Conservation (phyloP, 2,888 invertebrate genomes). For the Siphlonurus alternatus region DNA sequence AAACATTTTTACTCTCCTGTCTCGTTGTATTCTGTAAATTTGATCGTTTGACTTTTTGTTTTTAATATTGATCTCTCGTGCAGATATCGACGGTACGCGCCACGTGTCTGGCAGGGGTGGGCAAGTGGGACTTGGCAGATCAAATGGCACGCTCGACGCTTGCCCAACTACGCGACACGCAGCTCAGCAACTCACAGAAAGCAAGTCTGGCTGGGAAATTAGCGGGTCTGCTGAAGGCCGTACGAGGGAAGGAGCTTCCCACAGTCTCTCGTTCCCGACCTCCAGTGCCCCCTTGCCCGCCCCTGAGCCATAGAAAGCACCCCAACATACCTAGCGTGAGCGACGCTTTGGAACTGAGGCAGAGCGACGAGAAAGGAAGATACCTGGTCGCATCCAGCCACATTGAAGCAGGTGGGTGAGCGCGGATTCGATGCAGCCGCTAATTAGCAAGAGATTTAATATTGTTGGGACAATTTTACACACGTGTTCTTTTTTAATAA, state of each 20-base stretch:
- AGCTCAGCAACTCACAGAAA: background rate
- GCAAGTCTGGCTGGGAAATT: background rate
- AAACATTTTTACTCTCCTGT: too few relatives aligned
- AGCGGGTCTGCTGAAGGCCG: background rate
- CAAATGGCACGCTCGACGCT: background rate
- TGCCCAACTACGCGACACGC: background rate
- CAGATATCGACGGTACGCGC: background rate
- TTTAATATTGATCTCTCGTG: background rate
- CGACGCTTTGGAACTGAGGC: background rate
- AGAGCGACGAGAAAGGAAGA: constrained; percentile 6
- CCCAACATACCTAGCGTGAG: constrained; percentile 4
- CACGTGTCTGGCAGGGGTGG: background rate
- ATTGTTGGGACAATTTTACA: too few relatives aligned
- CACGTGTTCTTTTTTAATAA: too few relatives aligned
- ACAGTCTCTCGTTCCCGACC: background rate
- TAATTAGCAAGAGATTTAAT: too few relatives aligned
- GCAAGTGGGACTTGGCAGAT: background rate
- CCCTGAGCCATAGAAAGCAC: constrained; percentile 5
- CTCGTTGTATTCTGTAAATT: too few relatives aligned
- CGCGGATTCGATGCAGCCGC: too few relatives aligned
- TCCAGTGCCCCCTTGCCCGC: background rate
- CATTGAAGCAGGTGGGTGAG: constrained; percentile 10
- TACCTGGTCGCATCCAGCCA: constrained; percentile 9
- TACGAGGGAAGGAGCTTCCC: background rate
- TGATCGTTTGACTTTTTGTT: background rate